phyloP scores from a whole-genome alignment of 1,140 invertebrate species.

The Heliconius himera region DNA sequence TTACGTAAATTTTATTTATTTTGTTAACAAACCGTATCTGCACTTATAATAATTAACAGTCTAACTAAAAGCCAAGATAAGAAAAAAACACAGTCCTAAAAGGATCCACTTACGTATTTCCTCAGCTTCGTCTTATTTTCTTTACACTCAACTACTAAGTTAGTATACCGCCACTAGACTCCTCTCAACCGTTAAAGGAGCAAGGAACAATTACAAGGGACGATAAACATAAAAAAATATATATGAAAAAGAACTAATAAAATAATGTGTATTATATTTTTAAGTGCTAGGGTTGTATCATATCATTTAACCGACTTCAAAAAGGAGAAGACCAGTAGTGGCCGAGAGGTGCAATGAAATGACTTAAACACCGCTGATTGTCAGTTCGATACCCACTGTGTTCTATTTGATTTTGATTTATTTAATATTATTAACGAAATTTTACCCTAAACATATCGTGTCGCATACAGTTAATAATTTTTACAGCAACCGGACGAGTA shows the following conservation, averaged over 20 bases:
- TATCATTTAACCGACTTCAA: too few relatives aligned
- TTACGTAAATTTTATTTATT: background rate
- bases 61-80: background rate
- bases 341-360: too few relatives aligned
- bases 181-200: slow-evolving; percentile 40
- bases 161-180: slow-evolving; percentile 38
- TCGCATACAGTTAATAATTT: background rate
- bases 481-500: background rate
- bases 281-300: too few relatives aligned
- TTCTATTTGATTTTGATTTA: too few relatives aligned
- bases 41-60: background rate
- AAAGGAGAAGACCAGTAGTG: too few relatives aligned
- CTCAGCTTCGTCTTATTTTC: slow-evolving; percentile 34
- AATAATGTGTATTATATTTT: too few relatives aligned
- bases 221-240: background rate
- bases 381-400: too few relatives aligned
- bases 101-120: slow-evolving; percentile 11
- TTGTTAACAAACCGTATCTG: background rate
- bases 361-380: too few relatives aligned
- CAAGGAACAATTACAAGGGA: slow-evolving; percentile 13
- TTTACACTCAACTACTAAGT: slow-evolving; percentile 41
- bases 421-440: background rate
- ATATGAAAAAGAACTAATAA: too few relatives aligned
- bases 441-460: background rate
- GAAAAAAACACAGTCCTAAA: background rate